A percentile compares a stretch with the other conserved stretches of the same genome.
Evolutionary conservation across 2,113 vertebrate genomes (phyloP).

Genomic region (Chaetodon trifascialis): DNA sequence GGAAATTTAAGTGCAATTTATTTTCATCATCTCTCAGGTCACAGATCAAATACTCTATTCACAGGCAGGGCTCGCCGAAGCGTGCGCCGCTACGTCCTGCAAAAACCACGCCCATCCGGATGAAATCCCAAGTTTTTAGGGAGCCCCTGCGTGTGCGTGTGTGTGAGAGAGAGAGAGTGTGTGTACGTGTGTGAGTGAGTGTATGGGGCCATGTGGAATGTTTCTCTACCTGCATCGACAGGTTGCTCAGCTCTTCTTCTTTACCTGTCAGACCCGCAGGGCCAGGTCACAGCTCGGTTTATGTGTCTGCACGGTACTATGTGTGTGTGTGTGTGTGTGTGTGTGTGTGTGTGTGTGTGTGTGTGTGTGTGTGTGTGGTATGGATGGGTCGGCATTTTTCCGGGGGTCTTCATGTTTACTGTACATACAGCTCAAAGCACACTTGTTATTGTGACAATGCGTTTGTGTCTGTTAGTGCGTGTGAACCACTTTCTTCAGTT

Average conservation of each 20-base stretch:
- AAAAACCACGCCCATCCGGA: too few relatives aligned
- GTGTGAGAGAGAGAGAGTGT: neutral
- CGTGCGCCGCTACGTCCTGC: too few relatives aligned
- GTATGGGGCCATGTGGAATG: constrained; percentile 66
- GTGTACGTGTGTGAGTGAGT: neutral
- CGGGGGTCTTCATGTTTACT: constrained; percentile 47
- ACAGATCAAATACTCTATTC: too few relatives aligned
- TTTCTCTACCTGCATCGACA: constrained; percentile 77
- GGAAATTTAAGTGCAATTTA: too few relatives aligned
- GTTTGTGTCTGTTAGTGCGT: constrained; percentile 20
- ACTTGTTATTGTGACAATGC: constrained; percentile 15
- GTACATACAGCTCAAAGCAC: constrained; percentile 28
- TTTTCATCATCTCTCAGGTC: too few relatives aligned
- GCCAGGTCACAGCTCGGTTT: constrained; percentile 56
- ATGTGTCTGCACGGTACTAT: constrained; percentile 16
- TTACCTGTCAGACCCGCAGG: constrained; percentile 76
- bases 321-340: constrained; percentile 6
- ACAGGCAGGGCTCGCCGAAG: too few relatives aligned
- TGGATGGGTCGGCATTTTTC: neutral
- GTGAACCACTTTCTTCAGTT: constrained; percentile 18
- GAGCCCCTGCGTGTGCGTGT: constrained; percentile 15
- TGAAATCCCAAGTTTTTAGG: too few relatives aligned
- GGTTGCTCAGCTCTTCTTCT: constrained; percentile 67
- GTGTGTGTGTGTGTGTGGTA: neutral
- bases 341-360: neutral